phyloP scores from a whole-genome alignment of 2,113 vertebrate genomes.

The Pycnonotus jocosus region DNA sequence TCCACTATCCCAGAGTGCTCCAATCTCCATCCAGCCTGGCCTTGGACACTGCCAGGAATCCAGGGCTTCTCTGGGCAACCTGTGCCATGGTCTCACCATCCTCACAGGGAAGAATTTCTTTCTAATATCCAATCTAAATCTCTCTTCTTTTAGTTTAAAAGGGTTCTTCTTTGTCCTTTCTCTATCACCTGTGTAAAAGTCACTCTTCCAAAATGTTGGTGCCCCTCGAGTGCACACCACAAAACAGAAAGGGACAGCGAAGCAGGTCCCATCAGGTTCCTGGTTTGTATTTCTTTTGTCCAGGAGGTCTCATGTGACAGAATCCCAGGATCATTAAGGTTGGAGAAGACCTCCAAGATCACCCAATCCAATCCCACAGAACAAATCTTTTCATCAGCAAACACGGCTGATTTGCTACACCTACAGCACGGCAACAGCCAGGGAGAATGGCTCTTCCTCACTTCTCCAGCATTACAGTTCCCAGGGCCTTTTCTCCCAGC shows the following conservation, averaged over 20 bases:
- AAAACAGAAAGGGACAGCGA: not conserved
- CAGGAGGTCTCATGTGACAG: not conserved
- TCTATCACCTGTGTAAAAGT: not conserved
- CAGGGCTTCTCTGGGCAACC: not conserved
- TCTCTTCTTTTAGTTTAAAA: not conserved
- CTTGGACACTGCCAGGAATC: not conserved
- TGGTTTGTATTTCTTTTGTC: not conserved
- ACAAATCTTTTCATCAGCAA: not conserved
- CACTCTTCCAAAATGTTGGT: not conserved
- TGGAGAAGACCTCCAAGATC: not conserved
- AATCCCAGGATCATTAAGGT: not conserved
- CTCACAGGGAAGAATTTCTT: not conserved
- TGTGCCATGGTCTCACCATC: rapidly evolving
- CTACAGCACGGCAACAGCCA: not conserved
- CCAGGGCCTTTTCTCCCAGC: not conserved
- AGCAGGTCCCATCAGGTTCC: not conserved
- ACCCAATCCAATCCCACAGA: not conserved
- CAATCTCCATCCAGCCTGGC: rapidly evolving
- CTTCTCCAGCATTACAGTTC: not conserved
- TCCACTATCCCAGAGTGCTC: rapidly evolving
- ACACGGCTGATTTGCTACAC: not conserved
- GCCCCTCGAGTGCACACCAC: not conserved
- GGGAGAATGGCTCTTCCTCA: not conserved
- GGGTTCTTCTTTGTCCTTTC: not conserved
- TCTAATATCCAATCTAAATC: not conserved